Evolutionary conservation across 2,113 vertebrate genomes (phyloP).

Genomic region (Eptatretus burgeri): DNA sequence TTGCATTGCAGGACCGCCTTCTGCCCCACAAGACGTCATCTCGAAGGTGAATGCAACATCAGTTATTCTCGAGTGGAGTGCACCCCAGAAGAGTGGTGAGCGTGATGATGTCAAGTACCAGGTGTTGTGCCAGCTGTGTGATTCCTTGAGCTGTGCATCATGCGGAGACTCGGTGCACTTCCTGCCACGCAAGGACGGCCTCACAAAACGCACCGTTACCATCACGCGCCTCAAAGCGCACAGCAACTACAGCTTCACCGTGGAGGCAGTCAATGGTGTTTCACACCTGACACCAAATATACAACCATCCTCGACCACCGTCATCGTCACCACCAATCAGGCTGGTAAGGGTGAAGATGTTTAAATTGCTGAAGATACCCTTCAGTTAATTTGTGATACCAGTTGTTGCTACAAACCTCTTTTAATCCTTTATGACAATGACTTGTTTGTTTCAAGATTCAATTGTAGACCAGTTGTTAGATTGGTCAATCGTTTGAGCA

Average conservation of each 20-base stretch:
- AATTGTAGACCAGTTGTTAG: no score
- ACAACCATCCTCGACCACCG: conserved; percentile 17
- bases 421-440: no score
- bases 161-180: conserved; percentile 30
- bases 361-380: no score
- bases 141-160: conserved; percentile 17
- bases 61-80: conserved; percentile 30
- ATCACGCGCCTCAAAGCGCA: conserved; percentile 30
- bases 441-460: no score
- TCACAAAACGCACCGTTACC: conserved; percentile 18
- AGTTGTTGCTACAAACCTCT: no score
- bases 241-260: conserved; percentile 32
- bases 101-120: conserved; percentile 29
- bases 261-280: conserved; percentile 31
- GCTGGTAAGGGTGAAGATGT: conserved; percentile 20
- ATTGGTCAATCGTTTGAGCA: no score
- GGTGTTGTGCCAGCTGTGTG: conserved; percentile 28
- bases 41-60: conserved; percentile 34
- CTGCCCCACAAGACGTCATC: conserved; percentile 30
- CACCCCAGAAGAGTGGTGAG: conserved; percentile 25
- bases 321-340: conserved; percentile 34
- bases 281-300: conserved; percentile 21
- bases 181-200: conserved; percentile 28
- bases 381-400: no score
- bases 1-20: conserved; percentile 19